Percentiles rank a stretch among this genome's conserved stretches.
Evolutionary conservation across 2,888 invertebrate genomes (phyloP).

Genomic region (Euclidia mi): DNA sequence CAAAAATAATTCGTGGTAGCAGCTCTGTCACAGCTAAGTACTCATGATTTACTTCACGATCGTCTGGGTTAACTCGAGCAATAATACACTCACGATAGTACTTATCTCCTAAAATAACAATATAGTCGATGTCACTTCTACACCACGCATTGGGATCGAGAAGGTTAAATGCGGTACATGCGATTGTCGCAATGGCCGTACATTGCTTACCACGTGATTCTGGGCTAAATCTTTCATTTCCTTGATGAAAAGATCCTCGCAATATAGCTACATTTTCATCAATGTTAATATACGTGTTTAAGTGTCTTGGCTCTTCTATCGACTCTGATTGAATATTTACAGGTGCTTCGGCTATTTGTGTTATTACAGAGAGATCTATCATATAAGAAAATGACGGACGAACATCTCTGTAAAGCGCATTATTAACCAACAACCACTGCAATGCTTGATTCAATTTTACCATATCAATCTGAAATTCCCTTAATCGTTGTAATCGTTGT

Average conservation of each 20-base stretch:
- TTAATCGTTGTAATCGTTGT: too few species aligned
- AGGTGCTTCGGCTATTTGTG: background rate
- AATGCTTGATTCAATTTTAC: too few species aligned
- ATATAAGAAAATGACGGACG: background rate
- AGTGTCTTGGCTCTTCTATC: background rate
- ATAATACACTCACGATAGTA: too few species aligned
- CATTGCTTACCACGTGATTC: constrained; percentile 41
- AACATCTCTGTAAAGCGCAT: constrained; percentile 18
- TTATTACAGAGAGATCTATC: constrained; percentile 8
- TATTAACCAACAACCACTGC: constrained; percentile 23
- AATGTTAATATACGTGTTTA: background rate
- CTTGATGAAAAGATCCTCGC: constrained; percentile 40
- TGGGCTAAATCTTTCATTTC: constrained; percentile 25
- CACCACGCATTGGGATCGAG: constrained; percentile 17
- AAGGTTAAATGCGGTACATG: constrained; percentile 29
- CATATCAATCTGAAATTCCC: too few species aligned
- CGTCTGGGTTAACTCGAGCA: constrained; percentile 15
- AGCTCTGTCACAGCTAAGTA: constrained; percentile 19
- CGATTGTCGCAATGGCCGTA: constrained; percentile 35
- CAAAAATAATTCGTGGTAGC: too few species aligned
- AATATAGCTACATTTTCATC: constrained; percentile 29
- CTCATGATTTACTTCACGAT: constrained; percentile 20
- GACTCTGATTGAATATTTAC: background rate
- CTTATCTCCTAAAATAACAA: constrained; percentile 22
- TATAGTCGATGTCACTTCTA: constrained; percentile 24